Percentiles rank a stretch among this genome's conserved stretches.
phyloP scores from a whole-genome alignment of 2,113 vertebrate species.

The Bos taurus region DNA sequence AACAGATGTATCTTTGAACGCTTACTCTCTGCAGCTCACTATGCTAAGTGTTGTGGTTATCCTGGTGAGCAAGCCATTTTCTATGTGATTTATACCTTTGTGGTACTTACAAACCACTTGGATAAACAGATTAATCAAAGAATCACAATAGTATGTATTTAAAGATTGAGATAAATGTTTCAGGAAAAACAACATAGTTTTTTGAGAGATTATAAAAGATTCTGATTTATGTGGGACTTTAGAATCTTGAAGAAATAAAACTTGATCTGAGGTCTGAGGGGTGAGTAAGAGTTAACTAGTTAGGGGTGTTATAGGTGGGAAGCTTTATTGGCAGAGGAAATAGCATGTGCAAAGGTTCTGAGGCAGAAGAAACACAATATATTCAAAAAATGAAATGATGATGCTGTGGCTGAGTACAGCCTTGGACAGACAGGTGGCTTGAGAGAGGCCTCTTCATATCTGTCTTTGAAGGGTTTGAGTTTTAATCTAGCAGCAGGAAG shows the following conservation, averaged over 20 bases:
- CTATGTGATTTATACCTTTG: not conserved
- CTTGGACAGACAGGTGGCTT: not conserved
- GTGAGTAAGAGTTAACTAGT: not conserved
- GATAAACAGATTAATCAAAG: not conserved
- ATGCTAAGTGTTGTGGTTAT: not conserved
- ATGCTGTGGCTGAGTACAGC: not conserved
- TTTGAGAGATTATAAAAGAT: not conserved
- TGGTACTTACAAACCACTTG: not conserved
- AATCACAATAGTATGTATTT: conserved; percentile 12
- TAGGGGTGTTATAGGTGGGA: not conserved
- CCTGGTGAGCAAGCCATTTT: not conserved
- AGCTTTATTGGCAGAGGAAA: not conserved
- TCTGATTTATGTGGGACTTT: not conserved
- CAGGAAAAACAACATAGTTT: not conserved
- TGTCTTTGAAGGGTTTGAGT: not conserved
- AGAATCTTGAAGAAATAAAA: not conserved
- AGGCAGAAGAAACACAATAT: not conserved
- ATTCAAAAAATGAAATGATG: not conserved
- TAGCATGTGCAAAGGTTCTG: not conserved
- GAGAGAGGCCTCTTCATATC: not conserved
- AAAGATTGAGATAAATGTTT: not conserved
- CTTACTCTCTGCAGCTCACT: not conserved
- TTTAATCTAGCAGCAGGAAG: not conserved
- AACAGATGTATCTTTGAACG: not conserved
- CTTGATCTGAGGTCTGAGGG: not conserved